phyloP scores from a whole-genome alignment of 1,140 invertebrate genomes.

The Drosophila kikkawai region DNA sequence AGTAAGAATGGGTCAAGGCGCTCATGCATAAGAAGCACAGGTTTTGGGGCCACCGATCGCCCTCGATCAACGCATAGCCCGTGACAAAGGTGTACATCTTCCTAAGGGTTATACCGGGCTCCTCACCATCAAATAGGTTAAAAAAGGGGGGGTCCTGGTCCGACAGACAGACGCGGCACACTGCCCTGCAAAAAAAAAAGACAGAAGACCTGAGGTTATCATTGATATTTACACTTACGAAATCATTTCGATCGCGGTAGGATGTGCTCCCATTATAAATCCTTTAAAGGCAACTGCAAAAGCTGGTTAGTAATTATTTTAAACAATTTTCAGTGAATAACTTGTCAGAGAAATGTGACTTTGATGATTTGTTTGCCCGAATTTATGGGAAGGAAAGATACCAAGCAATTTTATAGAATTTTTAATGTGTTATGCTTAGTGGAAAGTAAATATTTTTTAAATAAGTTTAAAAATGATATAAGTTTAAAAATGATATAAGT shows the following conservation, averaged over 20 bases:
- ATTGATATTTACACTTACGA: background rate
- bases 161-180: background rate
- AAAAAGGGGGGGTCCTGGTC: background rate
- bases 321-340: too few species aligned
- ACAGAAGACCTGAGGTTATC: too few species aligned
- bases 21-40: background rate
- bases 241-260: background rate
- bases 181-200: background rate
- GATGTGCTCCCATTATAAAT: background rate
- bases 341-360: too few species aligned
- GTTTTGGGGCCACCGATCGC: background rate
- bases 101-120: background rate
- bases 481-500: too few species aligned
- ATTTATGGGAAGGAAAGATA: too few species aligned
- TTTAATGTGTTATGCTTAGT: too few species aligned
- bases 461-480: too few species aligned
- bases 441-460: too few species aligned
- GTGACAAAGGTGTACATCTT: background rate
- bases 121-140: background rate
- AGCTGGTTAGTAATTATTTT: too few species aligned
- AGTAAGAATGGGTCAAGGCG: background rate
- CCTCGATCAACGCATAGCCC: background rate
- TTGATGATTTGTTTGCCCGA: too few species aligned
- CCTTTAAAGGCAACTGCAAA: too few species aligned
- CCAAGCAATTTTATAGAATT: too few species aligned